These are phyloP conservation scores for Homalodisca vitripennis DNA, from an alignment of 1,140 invertebrate species.

Conservation along the genomic window DNA sequence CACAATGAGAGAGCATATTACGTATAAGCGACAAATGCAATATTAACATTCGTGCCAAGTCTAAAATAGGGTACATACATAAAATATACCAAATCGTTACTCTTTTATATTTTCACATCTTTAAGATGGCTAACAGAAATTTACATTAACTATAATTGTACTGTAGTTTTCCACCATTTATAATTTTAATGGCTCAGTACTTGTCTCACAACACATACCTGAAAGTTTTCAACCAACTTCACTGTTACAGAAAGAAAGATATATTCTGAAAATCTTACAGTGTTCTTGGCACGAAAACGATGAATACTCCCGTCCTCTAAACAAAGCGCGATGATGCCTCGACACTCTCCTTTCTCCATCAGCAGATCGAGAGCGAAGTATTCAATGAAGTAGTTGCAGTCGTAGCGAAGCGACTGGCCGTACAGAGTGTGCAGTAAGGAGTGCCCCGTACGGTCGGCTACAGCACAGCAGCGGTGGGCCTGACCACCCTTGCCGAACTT, in stretches of 20 bases:
- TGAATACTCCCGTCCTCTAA: constrained; percentile 99
- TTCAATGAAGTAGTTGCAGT: constrained; percentile 81
- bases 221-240: background rate
- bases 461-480: constrained; percentile 57
- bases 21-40: too few species aligned
- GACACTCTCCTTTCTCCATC: constrained; percentile 73
- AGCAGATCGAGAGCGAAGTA: constrained; percentile 80
- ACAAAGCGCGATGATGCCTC: constrained; percentile 86
- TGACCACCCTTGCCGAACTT: constrained; percentile 89
- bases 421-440: constrained; percentile 81
- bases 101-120: too few species aligned
- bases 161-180: background rate
- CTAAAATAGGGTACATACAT: too few species aligned
- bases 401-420: constrained; percentile 72
- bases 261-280: constrained; percentile 68
- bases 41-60: too few species aligned
- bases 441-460: constrained; percentile 65
- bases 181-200: too few species aligned
- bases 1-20: too few species aligned
- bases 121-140: constrained; percentile 57
- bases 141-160: too few species aligned
- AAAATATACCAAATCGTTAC: too few species aligned
- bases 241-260: constrained; percentile 65
- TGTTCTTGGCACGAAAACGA: constrained; percentile 74
- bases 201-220: background rate